These are phyloP conservation scores for Agrypnus murinus DNA, from an alignment of 2,888 invertebrate genomes.

Conservation along the genomic window DNA sequence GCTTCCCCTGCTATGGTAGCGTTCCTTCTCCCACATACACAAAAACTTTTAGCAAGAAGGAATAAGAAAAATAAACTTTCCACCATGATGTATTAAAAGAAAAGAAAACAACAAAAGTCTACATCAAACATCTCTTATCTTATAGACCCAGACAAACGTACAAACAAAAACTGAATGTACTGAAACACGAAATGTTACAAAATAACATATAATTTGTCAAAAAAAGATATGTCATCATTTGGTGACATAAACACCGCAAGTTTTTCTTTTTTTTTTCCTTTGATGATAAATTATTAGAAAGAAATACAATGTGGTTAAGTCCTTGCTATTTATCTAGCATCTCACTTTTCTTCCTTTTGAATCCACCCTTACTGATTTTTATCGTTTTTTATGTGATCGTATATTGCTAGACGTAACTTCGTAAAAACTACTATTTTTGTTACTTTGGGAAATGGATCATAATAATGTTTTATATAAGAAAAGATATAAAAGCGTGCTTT, in stretches of 20 bases:
- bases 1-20: no score
- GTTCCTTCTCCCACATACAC: no score
- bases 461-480: slow-evolving; percentile 9
- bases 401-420: slow-evolving; percentile 32
- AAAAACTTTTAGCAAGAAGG: no score
- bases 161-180: slow-evolving; percentile 34
- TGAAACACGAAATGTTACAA: slow-evolving; percentile 39
- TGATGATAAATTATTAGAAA: slow-evolving; percentile 37
- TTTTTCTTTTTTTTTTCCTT: background rate
- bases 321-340: slow-evolving; percentile 5
- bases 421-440: slow-evolving; percentile 18
- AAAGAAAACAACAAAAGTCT: slow-evolving; percentile 3
- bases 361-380: slow-evolving; percentile 19
- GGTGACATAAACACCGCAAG: slow-evolving; percentile 36
- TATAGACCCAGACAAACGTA: slow-evolving; percentile 4
- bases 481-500: background rate
- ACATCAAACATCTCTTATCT: slow-evolving; percentile 31
- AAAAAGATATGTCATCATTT: slow-evolving; percentile 38
- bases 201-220: slow-evolving; percentile 43
- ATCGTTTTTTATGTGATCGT: slow-evolving; percentile 28
- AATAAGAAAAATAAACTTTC: no score
- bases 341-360: slow-evolving; percentile 22
- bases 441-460: background rate
- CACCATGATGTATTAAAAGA: no score
- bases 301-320: slow-evolving; percentile 33